These are phyloP conservation scores for Trachymyrmex cornetzi DNA, from an alignment of 1,140 invertebrate species.

Conservation along the genomic window DNA sequence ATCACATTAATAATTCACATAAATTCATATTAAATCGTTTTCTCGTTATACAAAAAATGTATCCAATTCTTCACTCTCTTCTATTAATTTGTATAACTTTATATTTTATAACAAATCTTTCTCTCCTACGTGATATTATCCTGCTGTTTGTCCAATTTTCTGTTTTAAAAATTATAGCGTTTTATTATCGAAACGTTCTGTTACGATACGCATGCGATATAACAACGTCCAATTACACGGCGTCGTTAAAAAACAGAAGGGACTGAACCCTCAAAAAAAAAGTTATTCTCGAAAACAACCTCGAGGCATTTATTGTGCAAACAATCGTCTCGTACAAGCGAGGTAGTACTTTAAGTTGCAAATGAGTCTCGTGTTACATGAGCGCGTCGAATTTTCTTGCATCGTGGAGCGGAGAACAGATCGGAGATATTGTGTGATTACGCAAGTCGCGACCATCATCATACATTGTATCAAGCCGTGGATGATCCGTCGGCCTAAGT, in stretches of 20 bases:
- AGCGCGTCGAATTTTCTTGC: constrained; percentile 24
- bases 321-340: constrained; percentile 35
- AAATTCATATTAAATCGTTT: background rate
- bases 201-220: background rate
- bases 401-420: background rate
- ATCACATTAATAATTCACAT: background rate
- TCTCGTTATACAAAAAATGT: background rate
- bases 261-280: background rate
- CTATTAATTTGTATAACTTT: background rate
- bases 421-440: constrained; percentile 22
- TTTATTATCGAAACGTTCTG: constrained; percentile 1
- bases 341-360: constrained; percentile 17
- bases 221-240: constrained; percentile 27
- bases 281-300: constrained; percentile 24
- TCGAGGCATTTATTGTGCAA: constrained; percentile 37
- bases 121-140: background rate
- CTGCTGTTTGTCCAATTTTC: constrained; percentile 5
- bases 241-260: constrained; percentile 34
- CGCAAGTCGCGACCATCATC: constrained; percentile 34
- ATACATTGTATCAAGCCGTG: constrained; percentile 5
- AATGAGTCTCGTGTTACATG: constrained; percentile 36
- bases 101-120: background rate
- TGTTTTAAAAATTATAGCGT: background rate
- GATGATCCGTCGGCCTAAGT: constrained; percentile 8
- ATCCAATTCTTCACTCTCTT: background rate